phyloP scores from a whole-genome alignment of 1,140 invertebrate genomes.

The Chironomus tepperi region DNA sequence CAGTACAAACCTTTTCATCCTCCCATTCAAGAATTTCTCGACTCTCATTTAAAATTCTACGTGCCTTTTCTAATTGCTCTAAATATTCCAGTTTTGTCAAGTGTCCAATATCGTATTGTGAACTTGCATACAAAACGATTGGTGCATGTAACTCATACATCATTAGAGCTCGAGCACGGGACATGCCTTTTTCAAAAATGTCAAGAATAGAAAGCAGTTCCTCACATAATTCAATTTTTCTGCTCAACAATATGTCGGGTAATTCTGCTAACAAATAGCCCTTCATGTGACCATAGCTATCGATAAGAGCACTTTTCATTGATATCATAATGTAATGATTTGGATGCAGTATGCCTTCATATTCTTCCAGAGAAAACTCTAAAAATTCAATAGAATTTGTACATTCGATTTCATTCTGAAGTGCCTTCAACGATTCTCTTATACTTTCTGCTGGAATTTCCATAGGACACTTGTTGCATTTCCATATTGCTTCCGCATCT shows the following conservation, averaged over 20 bases:
- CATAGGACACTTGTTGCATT: conserved; percentile 61
- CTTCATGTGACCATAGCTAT: conserved; percentile 64
- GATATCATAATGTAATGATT: conserved; percentile 57
- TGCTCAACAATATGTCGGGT: conserved; percentile 57
- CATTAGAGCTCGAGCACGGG: conserved; percentile 63
- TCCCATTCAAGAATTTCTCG: neutral
- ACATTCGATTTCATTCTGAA: conserved; percentile 39
- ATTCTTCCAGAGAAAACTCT: conserved; percentile 52
- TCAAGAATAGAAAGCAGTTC: conserved; percentile 58
- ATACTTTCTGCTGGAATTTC: conserved; percentile 49
- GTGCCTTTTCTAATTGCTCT: neutral
- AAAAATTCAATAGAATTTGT: conserved; percentile 34
- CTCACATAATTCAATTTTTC: conserved; percentile 63
- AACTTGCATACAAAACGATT: conserved; percentile 57
- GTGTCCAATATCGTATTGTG: neutral
- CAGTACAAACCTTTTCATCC: neutral
- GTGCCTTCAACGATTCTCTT: conserved; percentile 38
- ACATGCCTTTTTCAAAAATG: conserved; percentile 64
- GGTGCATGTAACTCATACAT: conserved; percentile 71
- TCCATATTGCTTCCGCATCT: conserved; percentile 55
- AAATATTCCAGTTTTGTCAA: neutral
- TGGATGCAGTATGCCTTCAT: conserved; percentile 57
- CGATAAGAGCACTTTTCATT: conserved; percentile 55
- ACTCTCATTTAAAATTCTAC: neutral
- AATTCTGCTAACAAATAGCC: conserved; percentile 63